A percentile compares a stretch with the other conserved stretches of the same genome.
Evolutionary conservation across 1,140 invertebrate species (phyloP).

Genomic region (Oncopeltus fasciatus): DNA sequence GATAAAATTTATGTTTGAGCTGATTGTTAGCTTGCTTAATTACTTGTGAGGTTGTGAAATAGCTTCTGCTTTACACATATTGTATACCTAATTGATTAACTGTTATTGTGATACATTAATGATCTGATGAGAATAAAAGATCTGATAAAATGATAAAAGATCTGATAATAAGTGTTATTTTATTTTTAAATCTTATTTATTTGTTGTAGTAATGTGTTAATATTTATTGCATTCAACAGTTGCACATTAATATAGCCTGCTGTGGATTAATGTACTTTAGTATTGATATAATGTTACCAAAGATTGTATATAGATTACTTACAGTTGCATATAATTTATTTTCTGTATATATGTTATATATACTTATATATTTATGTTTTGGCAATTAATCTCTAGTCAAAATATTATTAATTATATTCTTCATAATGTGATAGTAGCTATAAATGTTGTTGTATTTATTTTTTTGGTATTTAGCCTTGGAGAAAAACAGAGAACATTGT

Average conservation of each 20-base stretch:
- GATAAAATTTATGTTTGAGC: background rate
- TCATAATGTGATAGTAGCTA: conserved; percentile 6
- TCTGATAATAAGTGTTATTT: background rate
- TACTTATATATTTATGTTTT: background rate
- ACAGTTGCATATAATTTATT: conserved; percentile 4
- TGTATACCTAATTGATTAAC: background rate
- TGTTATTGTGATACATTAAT: background rate
- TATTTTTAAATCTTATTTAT: background rate
- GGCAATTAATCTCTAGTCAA: background rate
- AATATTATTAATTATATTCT: background rate
- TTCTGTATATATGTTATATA: conserved; percentile 3
- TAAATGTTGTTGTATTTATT: conserved; percentile 1
- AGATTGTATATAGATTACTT: background rate
- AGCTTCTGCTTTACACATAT: conserved; percentile 10
- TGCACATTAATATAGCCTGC: conserved; percentile 1
- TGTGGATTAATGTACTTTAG: background rate
- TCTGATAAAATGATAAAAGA: background rate
- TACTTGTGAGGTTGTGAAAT: conserved; percentile 10
- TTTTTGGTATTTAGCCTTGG: no score
- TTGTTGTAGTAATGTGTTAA: background rate
- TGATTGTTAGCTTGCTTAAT: background rate
- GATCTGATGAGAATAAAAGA: background rate
- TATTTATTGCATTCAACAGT: background rate
- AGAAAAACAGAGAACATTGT: no score
- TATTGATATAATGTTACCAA: background rate